Percentiles rank a stretch among this genome's conserved stretches.
phyloP scores from a whole-genome alignment of 2,113 vertebrate species.

The Thalassoma bifasciatum region DNA sequence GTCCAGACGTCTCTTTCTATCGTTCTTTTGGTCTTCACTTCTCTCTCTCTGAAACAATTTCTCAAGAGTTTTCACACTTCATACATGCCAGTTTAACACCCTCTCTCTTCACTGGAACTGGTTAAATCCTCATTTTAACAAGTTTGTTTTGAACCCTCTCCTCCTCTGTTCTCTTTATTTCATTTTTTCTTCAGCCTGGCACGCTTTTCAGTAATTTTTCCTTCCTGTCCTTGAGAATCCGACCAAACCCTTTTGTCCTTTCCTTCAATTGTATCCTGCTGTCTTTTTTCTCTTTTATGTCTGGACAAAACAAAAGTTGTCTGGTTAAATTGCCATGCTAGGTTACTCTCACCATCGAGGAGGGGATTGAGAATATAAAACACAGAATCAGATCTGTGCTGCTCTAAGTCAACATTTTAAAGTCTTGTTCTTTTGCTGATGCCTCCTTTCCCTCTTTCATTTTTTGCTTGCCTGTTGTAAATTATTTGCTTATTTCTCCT shows the following conservation, averaged over 20 bases:
- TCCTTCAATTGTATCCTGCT: neutral
- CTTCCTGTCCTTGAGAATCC: neutral
- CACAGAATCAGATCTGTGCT: neutral
- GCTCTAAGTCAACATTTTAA: neutral
- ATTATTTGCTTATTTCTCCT: neutral
- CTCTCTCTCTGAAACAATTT: constrained; percentile 9
- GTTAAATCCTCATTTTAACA: constrained; percentile 6
- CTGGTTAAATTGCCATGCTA: constrained; percentile 4
- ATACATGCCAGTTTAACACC: constrained; percentile 12
- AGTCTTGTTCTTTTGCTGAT: neutral
- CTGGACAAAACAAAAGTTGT: constrained; percentile 1
- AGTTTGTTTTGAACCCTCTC: constrained; percentile 11
- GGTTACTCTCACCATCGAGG: neutral
- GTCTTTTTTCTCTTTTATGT: neutral
- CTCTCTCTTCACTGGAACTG: neutral
- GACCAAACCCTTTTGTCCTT: neutral
- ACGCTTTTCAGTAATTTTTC: neutral
- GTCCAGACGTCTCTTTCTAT: neutral
- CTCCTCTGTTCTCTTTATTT: neutral
- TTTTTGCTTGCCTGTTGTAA: neutral
- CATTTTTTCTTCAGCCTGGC: neutral
- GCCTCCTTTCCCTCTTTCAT: neutral
- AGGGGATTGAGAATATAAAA: neutral
- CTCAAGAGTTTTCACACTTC: constrained; percentile 23
- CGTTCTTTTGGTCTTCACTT: neutral